Conservation (phyloP, 2,113 vertebrate species). For the Ciconia stormi region DNA sequence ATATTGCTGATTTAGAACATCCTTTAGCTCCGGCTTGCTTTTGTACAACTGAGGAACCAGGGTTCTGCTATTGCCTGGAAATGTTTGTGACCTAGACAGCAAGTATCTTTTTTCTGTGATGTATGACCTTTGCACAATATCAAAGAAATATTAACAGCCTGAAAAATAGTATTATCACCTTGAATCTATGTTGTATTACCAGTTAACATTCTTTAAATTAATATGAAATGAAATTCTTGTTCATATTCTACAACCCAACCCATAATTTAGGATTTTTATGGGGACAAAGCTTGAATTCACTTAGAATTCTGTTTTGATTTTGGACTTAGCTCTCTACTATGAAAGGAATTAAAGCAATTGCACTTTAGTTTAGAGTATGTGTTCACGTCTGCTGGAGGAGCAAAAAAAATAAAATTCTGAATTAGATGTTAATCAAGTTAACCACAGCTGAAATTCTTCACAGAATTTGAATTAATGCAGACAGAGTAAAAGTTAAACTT, state of each 20-base stretch:
- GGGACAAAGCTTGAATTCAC: not conserved
- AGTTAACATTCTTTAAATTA: not conserved
- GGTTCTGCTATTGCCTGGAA: not conserved
- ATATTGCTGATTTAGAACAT: conserved; percentile 28
- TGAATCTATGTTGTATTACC: not conserved
- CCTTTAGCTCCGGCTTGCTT: not conserved
- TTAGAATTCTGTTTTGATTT: not conserved
- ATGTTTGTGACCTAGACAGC: not conserved
- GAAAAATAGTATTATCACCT: not conserved
- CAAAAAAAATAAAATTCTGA: not conserved
- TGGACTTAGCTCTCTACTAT: not conserved
- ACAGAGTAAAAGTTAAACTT: not conserved
- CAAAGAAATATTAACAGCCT: not conserved
- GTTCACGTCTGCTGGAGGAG: not conserved
- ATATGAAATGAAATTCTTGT: not conserved
- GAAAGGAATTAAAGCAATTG: not conserved
- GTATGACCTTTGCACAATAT: not conserved
- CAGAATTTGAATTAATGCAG: not conserved
- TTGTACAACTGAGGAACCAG: not conserved
- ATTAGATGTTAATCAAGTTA: not conserved
- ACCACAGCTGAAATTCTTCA: not conserved
- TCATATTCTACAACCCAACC: not conserved
- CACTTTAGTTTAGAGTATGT: not conserved
- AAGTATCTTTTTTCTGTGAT: not conserved
- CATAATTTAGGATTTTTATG: not conserved